phyloP scores from a whole-genome alignment of 2,888 invertebrate genomes.

The Pollenia labialis region DNA sequence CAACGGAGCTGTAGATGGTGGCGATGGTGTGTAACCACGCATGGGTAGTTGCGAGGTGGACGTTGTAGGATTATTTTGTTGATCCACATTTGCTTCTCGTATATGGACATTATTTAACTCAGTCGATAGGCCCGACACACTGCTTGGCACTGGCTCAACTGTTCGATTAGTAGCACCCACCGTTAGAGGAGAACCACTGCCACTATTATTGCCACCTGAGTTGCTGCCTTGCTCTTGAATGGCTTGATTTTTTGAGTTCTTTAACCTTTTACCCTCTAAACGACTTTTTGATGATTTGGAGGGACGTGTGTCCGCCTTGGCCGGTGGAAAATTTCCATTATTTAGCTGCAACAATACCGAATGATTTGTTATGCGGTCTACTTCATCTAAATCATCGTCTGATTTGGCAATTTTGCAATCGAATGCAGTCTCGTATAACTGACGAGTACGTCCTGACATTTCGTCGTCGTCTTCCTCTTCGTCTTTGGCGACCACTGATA shows the following conservation, averaged over 20 bases:
- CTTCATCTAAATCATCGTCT: conserved; percentile 91
- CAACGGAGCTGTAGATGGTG: conserved; percentile 93
- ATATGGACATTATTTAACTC: conserved; percentile 88
- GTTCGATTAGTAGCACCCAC: conserved; percentile 69
- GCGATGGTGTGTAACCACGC: conserved; percentile 91
- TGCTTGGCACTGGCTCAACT: conserved; percentile 71
- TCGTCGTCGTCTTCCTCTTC: conserved; percentile 83
- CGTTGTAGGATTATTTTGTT: conserved; percentile 82
- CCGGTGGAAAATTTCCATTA: conserved; percentile 78
- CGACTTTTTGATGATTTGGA: conserved; percentile 77
- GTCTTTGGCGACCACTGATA: conserved; percentile 65
- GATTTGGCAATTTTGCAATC: conserved; percentile 94
- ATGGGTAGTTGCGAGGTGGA: conserved; percentile 87
- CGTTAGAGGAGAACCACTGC: conserved; percentile 71
- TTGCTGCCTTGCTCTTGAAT: conserved; percentile 80
- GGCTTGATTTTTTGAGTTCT: conserved; percentile 83
- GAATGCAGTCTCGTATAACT: conserved; percentile 95
- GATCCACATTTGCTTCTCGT: conserved; percentile 78
- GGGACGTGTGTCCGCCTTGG: conserved; percentile 84
- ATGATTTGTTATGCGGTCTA: conserved; percentile 92
- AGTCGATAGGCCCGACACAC: conserved; percentile 79
- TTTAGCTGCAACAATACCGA: conserved; percentile 88
- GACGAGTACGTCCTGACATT: conserved; percentile 87
- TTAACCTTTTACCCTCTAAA: conserved; percentile 82
- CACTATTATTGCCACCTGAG: conserved; percentile 75